Evolutionary conservation across 2,888 invertebrate species (phyloP), one percentile per base, ranked within the genome.

Genomic region (Colostygia pectinataria): DNA sequence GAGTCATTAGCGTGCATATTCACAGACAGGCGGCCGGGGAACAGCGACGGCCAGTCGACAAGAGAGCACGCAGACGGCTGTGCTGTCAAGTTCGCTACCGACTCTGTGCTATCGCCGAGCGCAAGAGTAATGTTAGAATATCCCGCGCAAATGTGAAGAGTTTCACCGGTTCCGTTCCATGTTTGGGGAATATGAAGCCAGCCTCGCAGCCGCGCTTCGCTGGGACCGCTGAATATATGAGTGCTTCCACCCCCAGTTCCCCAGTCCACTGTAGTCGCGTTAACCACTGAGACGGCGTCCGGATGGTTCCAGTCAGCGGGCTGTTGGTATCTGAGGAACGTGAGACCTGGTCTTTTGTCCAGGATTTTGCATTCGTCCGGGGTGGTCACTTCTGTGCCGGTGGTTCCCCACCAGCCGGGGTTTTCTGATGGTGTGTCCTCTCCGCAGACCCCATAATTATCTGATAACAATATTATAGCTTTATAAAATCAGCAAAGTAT

Each of bases 351-450:
- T 14, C 97, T 91, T 57, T 93, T 93, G 77, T 96, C 96, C 60
- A 94, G 83, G 39, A 92, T 88, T 48, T 96, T 94, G 71, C 98
- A 98, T 71, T 96, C 93, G 20, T 94, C 93, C 0, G 97, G 94
- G 27, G 90, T 86, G 0, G 92, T 91, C 15, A 96, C 93, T 79
- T 95, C 95, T 0, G 94, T 94, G 12, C 97, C 97, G 51, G 95
- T 94, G 0, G 93, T 85, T 1, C 97, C 97, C 98, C 98, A 98
- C 97, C 97, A 98, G 0, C 96, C 96, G 0, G 95, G 94, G 59
- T 94, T 94, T 71, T 95, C 95, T 5, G 95, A 95, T 0, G 95
- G 95, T 13, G 95, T 95, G 66, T 96, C 96, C 71, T 96, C 96
- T 0, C 96, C 96, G 64, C 97, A 97, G 5, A 96, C 95, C 0